Evolutionary conservation across 1,140 invertebrate species (phyloP), one percentile per base, ranked within the genome.

Genomic region (Atta colombica): DNA sequence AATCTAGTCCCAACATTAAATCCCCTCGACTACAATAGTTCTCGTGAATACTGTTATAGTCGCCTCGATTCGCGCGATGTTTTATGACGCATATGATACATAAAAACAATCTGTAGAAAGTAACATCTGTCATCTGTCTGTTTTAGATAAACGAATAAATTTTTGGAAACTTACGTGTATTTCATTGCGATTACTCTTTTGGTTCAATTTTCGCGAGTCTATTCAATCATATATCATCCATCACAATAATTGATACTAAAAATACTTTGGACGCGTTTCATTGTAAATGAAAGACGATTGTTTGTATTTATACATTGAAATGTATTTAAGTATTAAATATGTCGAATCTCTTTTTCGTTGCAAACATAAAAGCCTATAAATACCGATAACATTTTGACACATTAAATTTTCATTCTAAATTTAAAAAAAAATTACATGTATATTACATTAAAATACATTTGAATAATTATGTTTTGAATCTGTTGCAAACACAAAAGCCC

Each of bases 51-150:
- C 39, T 18, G 5, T 14, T 12, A n/a, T 5, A 25, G 16, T 39
- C 58, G 25, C 2, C 45, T 45, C 25, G 16, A 31, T 65, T 78
- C 25, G 25, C 45, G 8, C 25, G 18, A 65, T 65, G 25, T 78
- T 78, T 78, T 78, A 78, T 28, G 60, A 65, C 25, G 39, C 39
- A 14, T n/a, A 51, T 61, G n/a, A n/a, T n/a, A 65, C 45, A 66
- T 65, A 78, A 78, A 65, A 78, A 49, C 60, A 31, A 53, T 7
- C 7, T 49, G 39, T 16, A 21, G 8, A 78, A 78, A 63, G 25
- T 65, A 65, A 63, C 39, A 78, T 65, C 3, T 45, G 10, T 77
- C 75, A 45, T 16, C 21, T 21, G 21, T 21, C 21, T 21, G 58
- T 77, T 63, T 60, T 14, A 3, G 21, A 28, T 28, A 45, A 35